phyloP scores from a whole-genome alignment of 2,888 invertebrate genomes.

The Mycalesis mineus region DNA sequence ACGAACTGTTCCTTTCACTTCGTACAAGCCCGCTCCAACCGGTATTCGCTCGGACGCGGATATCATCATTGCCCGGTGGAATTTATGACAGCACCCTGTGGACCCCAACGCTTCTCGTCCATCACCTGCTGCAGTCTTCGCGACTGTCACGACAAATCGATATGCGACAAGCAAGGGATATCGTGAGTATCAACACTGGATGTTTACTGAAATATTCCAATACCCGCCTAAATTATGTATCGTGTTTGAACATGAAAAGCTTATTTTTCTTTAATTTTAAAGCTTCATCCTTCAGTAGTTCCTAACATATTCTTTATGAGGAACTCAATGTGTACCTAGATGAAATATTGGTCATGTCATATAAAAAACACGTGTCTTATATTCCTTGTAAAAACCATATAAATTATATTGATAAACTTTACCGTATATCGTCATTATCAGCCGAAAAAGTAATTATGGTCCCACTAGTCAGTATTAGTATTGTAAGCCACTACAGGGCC shows the following conservation, averaged over 20 bases:
- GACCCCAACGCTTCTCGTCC: constrained; percentile 72
- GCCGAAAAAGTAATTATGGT: too few relatives aligned
- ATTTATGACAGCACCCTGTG: constrained; percentile 73
- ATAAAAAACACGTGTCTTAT: too few relatives aligned
- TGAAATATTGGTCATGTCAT: too few relatives aligned
- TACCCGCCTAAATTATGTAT: background rate
- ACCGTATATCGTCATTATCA: too few relatives aligned
- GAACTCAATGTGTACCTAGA: too few relatives aligned
- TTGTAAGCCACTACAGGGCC: too few relatives aligned
- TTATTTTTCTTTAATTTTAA: background rate
- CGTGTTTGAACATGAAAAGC: background rate
- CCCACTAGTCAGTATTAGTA: too few relatives aligned
- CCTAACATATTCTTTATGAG: too few relatives aligned
- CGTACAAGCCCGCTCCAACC: constrained; percentile 39
- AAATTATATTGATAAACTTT: too few relatives aligned
- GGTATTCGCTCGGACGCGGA: constrained; percentile 64
- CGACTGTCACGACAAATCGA: constrained; percentile 74
- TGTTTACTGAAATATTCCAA: constrained; percentile 40
- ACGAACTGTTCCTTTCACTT: constrained; percentile 62
- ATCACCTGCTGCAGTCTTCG: constrained; percentile 69
- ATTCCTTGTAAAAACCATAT: too few relatives aligned
- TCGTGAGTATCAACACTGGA: constrained; percentile 65
- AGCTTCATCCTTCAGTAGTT: too few relatives aligned
- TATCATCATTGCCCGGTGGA: constrained; percentile 53
- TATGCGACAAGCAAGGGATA: constrained; percentile 74